These are phyloP conservation scores for Trichomalopsis sarcophagae DNA, from an alignment of 1,140 invertebrate genomes.

Conservation along the genomic window DNA sequence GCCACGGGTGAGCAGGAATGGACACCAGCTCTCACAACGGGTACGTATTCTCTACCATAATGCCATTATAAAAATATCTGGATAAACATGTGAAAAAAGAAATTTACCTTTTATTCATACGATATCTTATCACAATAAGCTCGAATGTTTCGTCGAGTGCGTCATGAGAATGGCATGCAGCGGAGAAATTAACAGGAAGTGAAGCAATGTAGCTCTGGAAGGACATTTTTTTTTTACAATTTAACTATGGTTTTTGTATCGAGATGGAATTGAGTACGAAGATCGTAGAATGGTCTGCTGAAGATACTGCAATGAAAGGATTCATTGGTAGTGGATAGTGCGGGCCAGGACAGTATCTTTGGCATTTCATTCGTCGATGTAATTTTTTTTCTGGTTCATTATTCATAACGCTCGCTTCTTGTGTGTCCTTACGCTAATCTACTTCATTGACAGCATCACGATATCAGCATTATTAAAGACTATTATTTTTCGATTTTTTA, in stretches of 20 bases:
- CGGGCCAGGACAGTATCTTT: constrained; percentile 5
- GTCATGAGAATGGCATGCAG: constrained; percentile 47
- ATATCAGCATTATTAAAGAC: background rate
- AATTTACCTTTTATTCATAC: background rate
- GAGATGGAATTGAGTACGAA: constrained; percentile 16
- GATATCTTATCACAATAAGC: constrained; percentile 20
- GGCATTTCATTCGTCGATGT: constrained; percentile 30
- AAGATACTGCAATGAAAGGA: background rate
- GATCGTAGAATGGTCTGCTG: constrained; percentile 14
- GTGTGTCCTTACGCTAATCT: constrained; percentile 54
- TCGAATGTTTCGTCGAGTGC: constrained; percentile 41
- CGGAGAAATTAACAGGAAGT: constrained; percentile 46
- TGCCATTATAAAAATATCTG: background rate
- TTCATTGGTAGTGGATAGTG: background rate
- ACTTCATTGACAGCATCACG: constrained; percentile 38
- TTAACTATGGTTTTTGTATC: background rate
- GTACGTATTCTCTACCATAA: constrained; percentile 70
- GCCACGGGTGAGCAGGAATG: constrained; percentile 95
- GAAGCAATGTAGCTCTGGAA: constrained; percentile 16
- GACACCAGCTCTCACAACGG: constrained; percentile 95
- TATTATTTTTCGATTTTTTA: background rate
- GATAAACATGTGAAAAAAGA: background rate
- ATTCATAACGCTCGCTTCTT: constrained; percentile 54
- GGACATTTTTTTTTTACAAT: constrained; percentile 25
- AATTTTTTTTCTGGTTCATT: constrained; percentile 29